Conservation (phyloP, 2,113 vertebrate species). For the Microtus pennsylvanicus region DNA sequence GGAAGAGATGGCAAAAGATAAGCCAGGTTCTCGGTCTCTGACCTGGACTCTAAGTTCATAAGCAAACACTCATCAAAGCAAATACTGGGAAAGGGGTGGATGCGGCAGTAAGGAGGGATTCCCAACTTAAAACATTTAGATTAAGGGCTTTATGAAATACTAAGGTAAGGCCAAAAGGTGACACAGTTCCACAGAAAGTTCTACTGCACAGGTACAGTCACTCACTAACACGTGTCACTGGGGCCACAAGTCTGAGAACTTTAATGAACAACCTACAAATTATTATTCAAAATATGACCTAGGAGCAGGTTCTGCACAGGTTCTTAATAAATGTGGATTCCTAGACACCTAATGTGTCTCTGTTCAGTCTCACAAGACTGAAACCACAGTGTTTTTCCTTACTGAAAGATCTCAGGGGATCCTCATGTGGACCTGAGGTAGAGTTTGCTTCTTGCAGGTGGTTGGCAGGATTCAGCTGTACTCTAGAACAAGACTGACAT, state of each 20-base stretch:
- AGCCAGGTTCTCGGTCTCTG: not conserved
- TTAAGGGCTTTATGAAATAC: not conserved
- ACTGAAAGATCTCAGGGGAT: not conserved
- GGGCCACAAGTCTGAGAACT: not conserved
- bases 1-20: not conserved
- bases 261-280: not conserved
- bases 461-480: not conserved
- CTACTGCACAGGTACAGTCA: not conserved
- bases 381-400: not conserved
- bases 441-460: not conserved
- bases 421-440: not conserved
- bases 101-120: not conserved
- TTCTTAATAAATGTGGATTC: not conserved
- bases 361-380: not conserved
- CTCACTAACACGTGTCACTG: not conserved
- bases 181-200: not conserved
- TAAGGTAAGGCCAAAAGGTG: not conserved
- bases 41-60: not conserved
- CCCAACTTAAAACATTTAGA: not conserved
- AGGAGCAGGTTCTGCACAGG: not conserved
- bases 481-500: not conserved
- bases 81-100: not conserved
- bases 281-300: not conserved
- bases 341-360: not conserved
- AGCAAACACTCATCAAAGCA: not conserved